Percentiles rank a stretch among this genome's conserved stretches.
Conservation (phyloP, 2,888 invertebrate genomes). For the Azorinus chamasolen region DNA sequence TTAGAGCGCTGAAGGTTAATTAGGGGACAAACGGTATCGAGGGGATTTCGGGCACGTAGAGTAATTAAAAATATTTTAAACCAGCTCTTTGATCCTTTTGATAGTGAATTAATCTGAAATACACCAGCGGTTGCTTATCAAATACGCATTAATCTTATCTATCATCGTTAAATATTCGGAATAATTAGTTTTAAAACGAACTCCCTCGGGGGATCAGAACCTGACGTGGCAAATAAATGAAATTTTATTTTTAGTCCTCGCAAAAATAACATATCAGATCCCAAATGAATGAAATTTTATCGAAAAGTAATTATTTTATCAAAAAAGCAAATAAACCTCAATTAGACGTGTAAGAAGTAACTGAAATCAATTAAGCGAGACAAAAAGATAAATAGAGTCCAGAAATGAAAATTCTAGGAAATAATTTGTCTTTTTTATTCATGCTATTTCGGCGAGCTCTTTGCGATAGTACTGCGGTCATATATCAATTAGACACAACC, state of each 20-base stretch:
- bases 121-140: background rate
- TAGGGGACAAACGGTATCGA: background rate
- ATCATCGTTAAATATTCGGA: constrained; percentile 2
- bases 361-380: constrained; percentile 46
- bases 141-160: constrained; percentile 7
- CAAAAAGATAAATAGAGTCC: constrained; percentile 32
- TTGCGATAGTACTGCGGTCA: constrained; percentile 7
- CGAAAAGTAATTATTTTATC: constrained; percentile 41
- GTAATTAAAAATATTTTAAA: constrained; percentile 13
- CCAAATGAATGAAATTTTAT: constrained; percentile 43
- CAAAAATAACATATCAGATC: constrained; percentile 20
- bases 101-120: background rate
- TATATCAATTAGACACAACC: constrained; percentile 37
- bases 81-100: constrained; percentile 7
- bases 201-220: background rate
- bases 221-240: constrained; percentile 41
- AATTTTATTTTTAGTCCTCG: constrained; percentile 34
- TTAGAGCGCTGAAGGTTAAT: too few species aligned
- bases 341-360: constrained; percentile 45
- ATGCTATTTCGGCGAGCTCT: background rate
- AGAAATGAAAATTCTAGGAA: constrained; percentile 6
- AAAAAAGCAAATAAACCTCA: constrained; percentile 48
- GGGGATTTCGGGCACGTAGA: background rate
- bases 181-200: constrained; percentile 6
- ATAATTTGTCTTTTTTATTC: background rate